phyloP scores from a whole-genome alignment of 2,888 invertebrate species.

The Peribatodes rhomboidaria region DNA sequence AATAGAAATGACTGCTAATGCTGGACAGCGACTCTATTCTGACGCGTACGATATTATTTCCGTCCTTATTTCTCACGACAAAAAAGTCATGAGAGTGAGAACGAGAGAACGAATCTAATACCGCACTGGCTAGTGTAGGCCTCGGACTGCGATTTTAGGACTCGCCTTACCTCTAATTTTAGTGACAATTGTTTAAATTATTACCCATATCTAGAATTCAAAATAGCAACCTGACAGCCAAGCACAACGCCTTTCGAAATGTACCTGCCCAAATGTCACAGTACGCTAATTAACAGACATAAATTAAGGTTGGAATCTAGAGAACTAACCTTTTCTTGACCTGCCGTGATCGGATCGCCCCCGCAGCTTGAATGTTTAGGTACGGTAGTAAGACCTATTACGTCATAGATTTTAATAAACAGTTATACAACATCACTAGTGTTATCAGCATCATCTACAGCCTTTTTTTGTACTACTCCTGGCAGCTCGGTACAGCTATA shows the following conservation, averaged over 20 bases:
- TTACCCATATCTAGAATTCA: not conserved
- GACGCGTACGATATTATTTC: too few relatives aligned
- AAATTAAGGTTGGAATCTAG: conserved; percentile 54
- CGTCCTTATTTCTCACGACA: too few relatives aligned
- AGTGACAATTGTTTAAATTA: conserved; percentile 1
- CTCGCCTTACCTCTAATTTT: too few relatives aligned
- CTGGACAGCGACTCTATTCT: too few relatives aligned
- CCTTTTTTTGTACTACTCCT: too few relatives aligned
- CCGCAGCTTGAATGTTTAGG: conserved; percentile 32
- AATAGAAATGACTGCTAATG: not conserved
- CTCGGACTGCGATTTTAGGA: not conserved
- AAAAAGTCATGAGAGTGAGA: too few relatives aligned
- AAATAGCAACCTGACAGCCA: not conserved
- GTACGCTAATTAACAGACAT: conserved; percentile 57
- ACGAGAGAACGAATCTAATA: too few relatives aligned
- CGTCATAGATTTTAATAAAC: not conserved
- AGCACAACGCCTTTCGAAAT: conserved; percentile 6
- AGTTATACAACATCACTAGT: too few relatives aligned
- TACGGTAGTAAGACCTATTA: not conserved
- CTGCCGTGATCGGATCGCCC: conserved; percentile 41
- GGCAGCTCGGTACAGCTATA: too few relatives aligned
- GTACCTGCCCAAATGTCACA: conserved; percentile 47
- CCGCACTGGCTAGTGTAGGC: too few relatives aligned
- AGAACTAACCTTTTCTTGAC: conserved; percentile 50
- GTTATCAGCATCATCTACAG: too few relatives aligned